phyloP scores from a whole-genome alignment of 2,113 vertebrate genomes.

The Anolis sagrei region DNA sequence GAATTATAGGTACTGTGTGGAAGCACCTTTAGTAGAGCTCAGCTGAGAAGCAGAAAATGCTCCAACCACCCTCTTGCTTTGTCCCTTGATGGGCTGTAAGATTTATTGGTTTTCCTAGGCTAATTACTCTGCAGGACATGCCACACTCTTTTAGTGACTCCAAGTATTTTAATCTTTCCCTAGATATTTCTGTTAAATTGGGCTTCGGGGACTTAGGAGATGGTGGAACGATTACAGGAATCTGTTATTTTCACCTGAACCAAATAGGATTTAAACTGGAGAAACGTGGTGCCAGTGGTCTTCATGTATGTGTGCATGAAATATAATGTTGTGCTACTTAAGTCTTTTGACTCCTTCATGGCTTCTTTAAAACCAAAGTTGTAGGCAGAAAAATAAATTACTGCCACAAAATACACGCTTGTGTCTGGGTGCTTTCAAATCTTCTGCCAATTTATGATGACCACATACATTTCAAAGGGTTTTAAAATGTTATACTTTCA shows the following conservation, averaged over 20 bases:
- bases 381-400: not conserved
- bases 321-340: not conserved
- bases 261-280: not conserved
- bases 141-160: conserved; percentile 15
- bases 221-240: conserved; percentile 30
- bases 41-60: conserved; percentile 19
- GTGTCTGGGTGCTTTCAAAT: not conserved
- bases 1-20: no score
- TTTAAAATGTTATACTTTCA: no score
- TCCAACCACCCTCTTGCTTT: not conserved
- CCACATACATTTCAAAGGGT: no score
- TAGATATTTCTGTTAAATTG: conserved; percentile 40
- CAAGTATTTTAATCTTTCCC: conserved; percentile 16
- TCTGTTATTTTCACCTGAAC: conserved; percentile 41
- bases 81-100: conserved; percentile 23
- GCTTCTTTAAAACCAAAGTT: not conserved
- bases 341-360: no score
- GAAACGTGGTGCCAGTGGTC: not conserved
- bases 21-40: not conserved
- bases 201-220: conserved; percentile 17
- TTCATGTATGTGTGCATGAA: not conserved
- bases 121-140: conserved; percentile 27
- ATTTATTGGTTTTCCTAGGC: conserved; percentile 25
- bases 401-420: not conserved
- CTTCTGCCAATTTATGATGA: no score